Evolutionary conservation across 2,888 invertebrate species (phyloP), one percentile per base, ranked within the genome.

Genomic region (Epirrhoe tristata): DNA sequence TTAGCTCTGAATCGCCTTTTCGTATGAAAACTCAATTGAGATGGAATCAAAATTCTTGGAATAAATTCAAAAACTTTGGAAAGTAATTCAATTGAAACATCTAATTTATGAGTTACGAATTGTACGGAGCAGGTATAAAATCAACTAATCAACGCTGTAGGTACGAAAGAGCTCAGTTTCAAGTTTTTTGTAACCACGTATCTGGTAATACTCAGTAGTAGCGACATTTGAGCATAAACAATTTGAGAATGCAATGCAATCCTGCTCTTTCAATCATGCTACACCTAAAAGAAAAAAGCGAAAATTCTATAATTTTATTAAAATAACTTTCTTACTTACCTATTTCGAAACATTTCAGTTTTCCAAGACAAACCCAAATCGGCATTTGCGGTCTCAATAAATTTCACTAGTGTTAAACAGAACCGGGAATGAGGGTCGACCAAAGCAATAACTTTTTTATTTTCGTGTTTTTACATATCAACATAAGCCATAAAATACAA

Each of bases 51-150:
- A 67, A 63, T 63, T 52, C 63, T 63, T 39, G 14, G 55, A 56
- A 67, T 56, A 59, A 63, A 59, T 67, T 63, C 63, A 31, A 53
- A 60, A 67, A 59, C 52, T 67, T 67, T 67, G 24, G 48, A 52
- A 63, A 63, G 63, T 67, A 53, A 56, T 67, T 63, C 59, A 67
- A 67, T 63, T 59, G 67, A 60, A 59, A 56, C 52, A 60, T 52
- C 52, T 56, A 63, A 67, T 67, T 63, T 56, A 56, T 55, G 63
- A 67, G 55, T 43, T 32, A 39, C 10, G 51, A 63, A 52, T 48
- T 48, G 1, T 5, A 39, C 39, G 67, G 63, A 67, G 52, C 2
- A 12, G 67, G 50, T 46, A 14, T 55, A 8, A 16, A 17, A 54
- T 7, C 14, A 48, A 48, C 16, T 12, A n/a, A 46, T 46, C 46